These are phyloP conservation scores for Numenius arquata DNA, from an alignment of 2,113 vertebrate genomes.

Conservation along the genomic window DNA sequence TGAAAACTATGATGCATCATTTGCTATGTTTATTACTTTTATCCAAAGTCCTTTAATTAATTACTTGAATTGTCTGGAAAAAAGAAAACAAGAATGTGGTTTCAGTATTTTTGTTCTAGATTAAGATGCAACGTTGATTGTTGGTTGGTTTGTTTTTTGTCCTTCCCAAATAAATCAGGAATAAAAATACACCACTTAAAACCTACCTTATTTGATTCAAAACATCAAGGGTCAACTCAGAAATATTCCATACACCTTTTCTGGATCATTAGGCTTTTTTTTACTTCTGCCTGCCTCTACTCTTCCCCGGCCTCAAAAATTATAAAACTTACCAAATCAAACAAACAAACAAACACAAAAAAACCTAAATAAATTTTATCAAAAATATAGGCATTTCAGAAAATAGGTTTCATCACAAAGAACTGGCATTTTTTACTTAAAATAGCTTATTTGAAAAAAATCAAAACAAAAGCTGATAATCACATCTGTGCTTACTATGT, in stretches of 20 bases:
- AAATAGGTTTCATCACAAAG: background rate
- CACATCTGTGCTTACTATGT: background rate
- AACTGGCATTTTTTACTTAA: background rate
- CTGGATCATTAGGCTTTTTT: background rate
- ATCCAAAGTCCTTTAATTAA: background rate
- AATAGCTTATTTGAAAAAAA: background rate
- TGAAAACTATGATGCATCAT: background rate
- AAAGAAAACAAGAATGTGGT: background rate
- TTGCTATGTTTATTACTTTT: background rate
- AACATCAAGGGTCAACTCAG: background rate
- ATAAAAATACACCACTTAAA: background rate
- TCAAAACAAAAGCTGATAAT: background rate
- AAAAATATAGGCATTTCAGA: background rate
- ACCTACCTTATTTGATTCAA: background rate
- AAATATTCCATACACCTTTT: background rate
- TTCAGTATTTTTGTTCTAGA: background rate
- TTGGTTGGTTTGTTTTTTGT: background rate
- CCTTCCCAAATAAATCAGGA: background rate
- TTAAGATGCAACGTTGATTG: background rate
- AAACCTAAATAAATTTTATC: background rate
- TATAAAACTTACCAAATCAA: background rate
- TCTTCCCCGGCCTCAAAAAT: background rate
- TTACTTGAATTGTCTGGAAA: background rate
- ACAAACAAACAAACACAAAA: fast-evolving
- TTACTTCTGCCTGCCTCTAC: background rate